phyloP scores from a whole-genome alignment of 2,113 vertebrate species.

The Hemibagrus wyckioides region DNA sequence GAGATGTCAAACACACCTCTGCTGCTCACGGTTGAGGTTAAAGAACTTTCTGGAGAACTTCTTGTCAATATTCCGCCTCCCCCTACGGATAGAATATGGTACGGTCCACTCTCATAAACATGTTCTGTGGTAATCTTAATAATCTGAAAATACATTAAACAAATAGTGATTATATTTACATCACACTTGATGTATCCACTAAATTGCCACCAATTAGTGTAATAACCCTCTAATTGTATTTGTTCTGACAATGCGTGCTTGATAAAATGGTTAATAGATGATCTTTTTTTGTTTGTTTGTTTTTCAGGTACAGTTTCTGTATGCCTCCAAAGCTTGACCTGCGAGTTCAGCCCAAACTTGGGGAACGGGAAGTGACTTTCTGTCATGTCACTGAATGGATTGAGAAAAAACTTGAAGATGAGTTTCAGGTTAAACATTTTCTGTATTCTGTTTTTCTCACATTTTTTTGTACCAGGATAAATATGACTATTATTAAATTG shows the following conservation, averaged over 20 bases:
- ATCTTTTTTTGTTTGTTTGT: background rate
- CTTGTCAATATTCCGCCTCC: slow-evolving; percentile 83
- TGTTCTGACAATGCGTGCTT: background rate
- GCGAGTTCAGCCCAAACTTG: slow-evolving; percentile 82
- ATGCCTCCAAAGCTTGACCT: slow-evolving; percentile 82
- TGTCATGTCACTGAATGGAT: slow-evolving; percentile 88
- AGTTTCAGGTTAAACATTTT: slow-evolving; percentile 80
- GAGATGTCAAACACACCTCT: slow-evolving; percentile 87
- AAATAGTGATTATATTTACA: background rate
- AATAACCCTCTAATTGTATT: background rate
- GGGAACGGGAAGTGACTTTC: slow-evolving; percentile 84
- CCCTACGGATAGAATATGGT: slow-evolving; percentile 87
- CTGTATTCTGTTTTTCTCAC: background rate
- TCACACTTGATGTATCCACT: background rate
- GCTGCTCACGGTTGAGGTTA: slow-evolving; percentile 85
- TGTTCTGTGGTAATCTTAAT: background rate
- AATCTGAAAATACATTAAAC: background rate
- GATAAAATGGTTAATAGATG: background rate
- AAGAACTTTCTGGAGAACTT: slow-evolving; percentile 81
- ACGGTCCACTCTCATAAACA: slow-evolving; percentile 41
- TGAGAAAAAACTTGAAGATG: slow-evolving; percentile 83
- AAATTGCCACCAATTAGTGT: background rate
- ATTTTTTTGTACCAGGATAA: background rate
- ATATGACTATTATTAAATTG: background rate
- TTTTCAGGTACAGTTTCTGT: slow-evolving; percentile 85